phyloP scores from a whole-genome alignment of 1,140 invertebrate species.

The Ephestia elutella region DNA sequence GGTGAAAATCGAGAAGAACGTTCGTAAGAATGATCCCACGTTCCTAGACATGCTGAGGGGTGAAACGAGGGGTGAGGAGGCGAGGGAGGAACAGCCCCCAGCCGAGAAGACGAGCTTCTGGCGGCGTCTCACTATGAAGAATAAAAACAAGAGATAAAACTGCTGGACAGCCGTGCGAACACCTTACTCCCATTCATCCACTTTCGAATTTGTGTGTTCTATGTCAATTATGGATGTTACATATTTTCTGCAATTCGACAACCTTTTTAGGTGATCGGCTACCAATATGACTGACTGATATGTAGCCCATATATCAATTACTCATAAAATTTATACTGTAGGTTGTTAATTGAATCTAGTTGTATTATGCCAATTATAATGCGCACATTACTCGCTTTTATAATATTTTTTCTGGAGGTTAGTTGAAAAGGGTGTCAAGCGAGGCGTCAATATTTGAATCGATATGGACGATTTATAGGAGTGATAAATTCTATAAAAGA shows the following conservation, averaged over 20 bases:
- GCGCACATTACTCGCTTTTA: constrained; percentile 8
- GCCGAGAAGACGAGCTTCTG: constrained; percentile 81
- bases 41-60: constrained; percentile 82
- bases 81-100: constrained; percentile 75
- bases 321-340: constrained; percentile 13
- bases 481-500: too few relatives aligned
- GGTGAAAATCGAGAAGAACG: constrained; percentile 79
- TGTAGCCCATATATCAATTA: constrained; percentile 14
- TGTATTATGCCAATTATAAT: constrained; percentile 6
- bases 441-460: too few relatives aligned
- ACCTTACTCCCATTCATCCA: constrained; percentile 32
- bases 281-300: constrained; percentile 17
- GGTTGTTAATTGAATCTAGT: not conserved
- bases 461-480: too few relatives aligned
- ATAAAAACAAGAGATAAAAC: constrained; percentile 80
- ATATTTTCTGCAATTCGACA: not conserved
- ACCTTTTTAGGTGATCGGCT: constrained; percentile 12
- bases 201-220: constrained; percentile 12
- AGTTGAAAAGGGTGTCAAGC: not conserved
- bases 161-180: constrained; percentile 12
- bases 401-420: constrained; percentile 1
- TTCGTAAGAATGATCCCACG: constrained; percentile 77
- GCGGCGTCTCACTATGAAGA: constrained; percentile 82
- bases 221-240: constrained; percentile 15
- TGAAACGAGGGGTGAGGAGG: constrained; percentile 71